A percentile compares a stretch with the other conserved stretches of the same genome.
These are phyloP conservation scores for Drosophila tropicalis DNA, from an alignment of 1,140 invertebrate species.

Conservation along the genomic window DNA sequence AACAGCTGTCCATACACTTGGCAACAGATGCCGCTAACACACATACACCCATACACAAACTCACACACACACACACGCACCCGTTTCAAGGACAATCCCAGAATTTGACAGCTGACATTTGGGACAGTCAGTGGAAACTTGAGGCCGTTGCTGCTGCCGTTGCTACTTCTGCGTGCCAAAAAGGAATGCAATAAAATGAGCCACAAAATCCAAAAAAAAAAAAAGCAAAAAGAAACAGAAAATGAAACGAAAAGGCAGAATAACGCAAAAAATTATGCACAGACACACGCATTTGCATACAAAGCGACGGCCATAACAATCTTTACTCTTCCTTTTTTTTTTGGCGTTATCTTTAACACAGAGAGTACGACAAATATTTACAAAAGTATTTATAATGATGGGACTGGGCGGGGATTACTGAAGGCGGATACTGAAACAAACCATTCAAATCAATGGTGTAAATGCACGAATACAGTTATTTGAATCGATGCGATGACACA, in stretches of 20 bases:
- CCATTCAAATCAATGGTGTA: slow-evolving; percentile 6
- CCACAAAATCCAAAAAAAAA: slow-evolving; percentile 22
- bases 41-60: neutral
- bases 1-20: slow-evolving; percentile 54
- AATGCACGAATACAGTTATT: neutral
- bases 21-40: slow-evolving; percentile 33
- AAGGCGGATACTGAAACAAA: slow-evolving; percentile 11
- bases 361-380: slow-evolving; percentile 42
- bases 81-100: slow-evolving; percentile 44
- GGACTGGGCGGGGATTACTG: neutral
- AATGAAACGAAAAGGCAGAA: slow-evolving; percentile 11
- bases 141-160: slow-evolving; percentile 24
- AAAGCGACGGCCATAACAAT: slow-evolving; percentile 20
- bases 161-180: slow-evolving; percentile 23
- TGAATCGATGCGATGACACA: neutral
- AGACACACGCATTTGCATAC: slow-evolving; percentile 41
- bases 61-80: neutral
- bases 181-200: slow-evolving; percentile 56
- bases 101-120: slow-evolving; percentile 57
- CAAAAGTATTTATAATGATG: slow-evolving; percentile 28
- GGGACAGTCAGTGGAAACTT: slow-evolving; percentile 39
- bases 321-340: slow-evolving; percentile 13
- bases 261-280: slow-evolving; percentile 41
- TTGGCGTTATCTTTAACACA: slow-evolving; percentile 6
- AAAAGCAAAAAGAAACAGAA: slow-evolving; percentile 2